Evolutionary conservation across 2,113 vertebrate genomes (phyloP).

Genomic region (Melanostigma gelatinosum): DNA sequence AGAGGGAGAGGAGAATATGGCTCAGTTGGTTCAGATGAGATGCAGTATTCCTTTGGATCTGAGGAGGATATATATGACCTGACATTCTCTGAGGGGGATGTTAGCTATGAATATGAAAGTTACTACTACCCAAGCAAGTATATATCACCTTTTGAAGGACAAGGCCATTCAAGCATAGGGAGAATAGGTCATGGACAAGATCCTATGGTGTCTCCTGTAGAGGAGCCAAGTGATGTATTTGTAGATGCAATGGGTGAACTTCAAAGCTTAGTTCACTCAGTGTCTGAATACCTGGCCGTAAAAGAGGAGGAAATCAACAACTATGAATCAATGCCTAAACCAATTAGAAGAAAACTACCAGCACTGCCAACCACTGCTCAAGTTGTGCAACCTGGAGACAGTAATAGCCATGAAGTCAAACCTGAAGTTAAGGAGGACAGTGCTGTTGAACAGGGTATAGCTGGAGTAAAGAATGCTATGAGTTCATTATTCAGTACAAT

Average conservation of each 20-base stretch:
- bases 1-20: conserved; percentile 81
- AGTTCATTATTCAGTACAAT: conserved; percentile 88
- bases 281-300: conserved; percentile 94
- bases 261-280: conserved; percentile 91
- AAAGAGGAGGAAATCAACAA: conserved; percentile 96
- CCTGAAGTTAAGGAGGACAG: conserved; percentile 69
- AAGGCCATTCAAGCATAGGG: conserved; percentile 55
- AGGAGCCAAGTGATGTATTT: conserved; percentile 84
- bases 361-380: conserved; percentile 56
- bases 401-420: conserved; percentile 19
- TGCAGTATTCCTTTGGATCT: conserved; percentile 86
- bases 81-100: conserved; percentile 69
- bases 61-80: conserved; percentile 88
- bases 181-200: conserved; percentile 67
- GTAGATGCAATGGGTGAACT: conserved; percentile 90
- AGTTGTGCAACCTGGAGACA: neutral
- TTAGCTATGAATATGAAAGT: conserved; percentile 73
- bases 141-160: conserved; percentile 46
- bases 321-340: conserved; percentile 85
- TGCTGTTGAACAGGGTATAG: conserved; percentile 75
- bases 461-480: conserved; percentile 88
- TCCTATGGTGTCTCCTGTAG: conserved; percentile 74
- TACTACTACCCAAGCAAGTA: conserved; percentile 64
- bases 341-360: conserved; percentile 74
- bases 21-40: conserved; percentile 89